Percentiles rank a stretch among this genome's conserved stretches.
Conservation (phyloP, 2,797 vertebrate species). For the Chrosomus eos region DNA sequence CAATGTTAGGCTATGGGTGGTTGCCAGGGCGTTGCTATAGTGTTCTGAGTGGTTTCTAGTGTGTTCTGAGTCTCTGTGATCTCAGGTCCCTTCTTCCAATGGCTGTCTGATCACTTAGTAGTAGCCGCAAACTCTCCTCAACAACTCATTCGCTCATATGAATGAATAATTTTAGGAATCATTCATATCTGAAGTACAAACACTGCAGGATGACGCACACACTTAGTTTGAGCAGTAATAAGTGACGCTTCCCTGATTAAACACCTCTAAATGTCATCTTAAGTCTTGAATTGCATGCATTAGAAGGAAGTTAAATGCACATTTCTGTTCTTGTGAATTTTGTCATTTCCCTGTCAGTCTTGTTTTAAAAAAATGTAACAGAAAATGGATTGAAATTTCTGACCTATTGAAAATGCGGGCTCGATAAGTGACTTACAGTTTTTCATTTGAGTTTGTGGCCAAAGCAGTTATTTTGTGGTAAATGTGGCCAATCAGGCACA, state of each 20-base stretch:
- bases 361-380: not conserved
- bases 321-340: not conserved
- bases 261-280: not conserved
- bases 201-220: not conserved
- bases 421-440: not conserved
- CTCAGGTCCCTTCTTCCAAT: not conserved
- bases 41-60: not conserved
- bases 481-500: not conserved
- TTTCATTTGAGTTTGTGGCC: not conserved
- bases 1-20: not conserved
- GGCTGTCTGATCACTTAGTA: not conserved
- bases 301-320: not conserved
- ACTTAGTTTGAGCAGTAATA: not conserved
- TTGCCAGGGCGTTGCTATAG: not conserved
- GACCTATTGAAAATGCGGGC: not conserved
- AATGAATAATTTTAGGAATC: not conserved
- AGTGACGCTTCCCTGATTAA: not conserved
- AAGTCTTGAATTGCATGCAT: not conserved
- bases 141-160: too few relatives aligned
- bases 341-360: not conserved
- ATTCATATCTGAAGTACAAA: not conserved
- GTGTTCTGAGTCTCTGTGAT: not conserved
- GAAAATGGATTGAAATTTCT: not conserved
- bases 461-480: slow-evolving; percentile 1
- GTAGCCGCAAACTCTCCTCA: not conserved